Conservation (phyloP, 2,113 vertebrate species). For the Thalassoma bifasciatum region DNA sequence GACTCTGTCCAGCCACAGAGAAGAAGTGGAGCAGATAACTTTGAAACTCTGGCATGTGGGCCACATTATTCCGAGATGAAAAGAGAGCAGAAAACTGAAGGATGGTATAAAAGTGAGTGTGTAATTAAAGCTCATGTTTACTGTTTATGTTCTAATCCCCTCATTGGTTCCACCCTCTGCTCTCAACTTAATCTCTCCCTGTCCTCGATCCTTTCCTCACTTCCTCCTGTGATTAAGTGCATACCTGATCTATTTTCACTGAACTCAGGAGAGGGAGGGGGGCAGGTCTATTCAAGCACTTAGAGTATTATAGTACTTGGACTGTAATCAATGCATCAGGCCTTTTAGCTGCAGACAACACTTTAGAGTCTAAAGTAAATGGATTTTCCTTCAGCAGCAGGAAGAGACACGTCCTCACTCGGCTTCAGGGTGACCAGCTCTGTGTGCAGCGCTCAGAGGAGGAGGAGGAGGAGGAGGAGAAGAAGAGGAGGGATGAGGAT, state of each 20-base stretch:
- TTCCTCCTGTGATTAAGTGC: conserved; percentile 43
- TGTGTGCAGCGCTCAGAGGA: conserved; percentile 46
- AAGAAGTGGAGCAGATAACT: too few relatives aligned
- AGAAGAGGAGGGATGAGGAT: conserved; percentile 2
- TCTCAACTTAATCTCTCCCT: conserved; percentile 14
- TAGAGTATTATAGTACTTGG: conserved; percentile 47
- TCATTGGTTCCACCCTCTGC: conserved; percentile 11
- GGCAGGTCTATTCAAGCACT: conserved; percentile 43
- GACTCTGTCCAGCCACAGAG: too few relatives aligned
- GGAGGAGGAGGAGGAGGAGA: conserved; percentile 13
- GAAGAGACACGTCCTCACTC: conserved; percentile 51
- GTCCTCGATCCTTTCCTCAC: not conserved
- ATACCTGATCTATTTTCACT: conserved; percentile 57
- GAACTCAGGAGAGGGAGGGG: conserved; percentile 20
- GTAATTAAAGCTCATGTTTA: too few relatives aligned
- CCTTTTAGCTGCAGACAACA: conserved; percentile 52
- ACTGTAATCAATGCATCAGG: conserved; percentile 63
- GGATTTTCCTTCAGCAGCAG: conserved; percentile 49
- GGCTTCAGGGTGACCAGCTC: conserved; percentile 33
- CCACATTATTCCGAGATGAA: too few relatives aligned
- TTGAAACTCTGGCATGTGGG: too few relatives aligned
- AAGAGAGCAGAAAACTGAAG: too few relatives aligned
- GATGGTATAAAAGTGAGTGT: too few relatives aligned
- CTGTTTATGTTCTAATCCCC: conserved; percentile 9
- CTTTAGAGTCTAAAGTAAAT: conserved; percentile 57